phyloP scores from a whole-genome alignment of 2,113 vertebrate species.

The Perccottus glenii region DNA sequence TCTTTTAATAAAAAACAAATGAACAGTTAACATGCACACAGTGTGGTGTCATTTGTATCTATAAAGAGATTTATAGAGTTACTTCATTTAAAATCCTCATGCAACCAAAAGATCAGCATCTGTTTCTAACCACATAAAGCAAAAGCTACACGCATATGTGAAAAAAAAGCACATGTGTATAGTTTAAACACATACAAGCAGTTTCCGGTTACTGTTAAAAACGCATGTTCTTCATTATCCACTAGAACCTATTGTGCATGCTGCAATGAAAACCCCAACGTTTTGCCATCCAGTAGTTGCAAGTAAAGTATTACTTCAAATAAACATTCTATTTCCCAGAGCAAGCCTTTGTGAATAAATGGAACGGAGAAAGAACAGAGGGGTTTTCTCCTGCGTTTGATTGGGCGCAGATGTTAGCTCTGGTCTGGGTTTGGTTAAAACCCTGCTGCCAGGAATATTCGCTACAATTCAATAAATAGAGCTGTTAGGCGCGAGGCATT shows the following conservation, averaged over 20 bases:
- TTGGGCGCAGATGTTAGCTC: slow-evolving; percentile 80
- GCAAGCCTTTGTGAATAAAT: slow-evolving; percentile 74
- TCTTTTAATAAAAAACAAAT: neutral
- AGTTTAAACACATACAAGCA: slow-evolving; percentile 25
- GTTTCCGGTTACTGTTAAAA: slow-evolving; percentile 25
- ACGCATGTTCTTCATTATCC: slow-evolving; percentile 30
- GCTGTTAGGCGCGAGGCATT: slow-evolving; percentile 75
- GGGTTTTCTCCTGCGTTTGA: slow-evolving; percentile 71
- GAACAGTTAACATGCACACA: neutral
- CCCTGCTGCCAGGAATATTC: slow-evolving; percentile 79
- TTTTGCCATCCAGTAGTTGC: slow-evolving; percentile 75
- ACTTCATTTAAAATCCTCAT: neutral
- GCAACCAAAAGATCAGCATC: neutral
- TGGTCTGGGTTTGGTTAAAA: slow-evolving; percentile 79
- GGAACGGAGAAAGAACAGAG: slow-evolving; percentile 70
- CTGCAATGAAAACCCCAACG: slow-evolving; percentile 57
- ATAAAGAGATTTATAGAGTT: neutral
- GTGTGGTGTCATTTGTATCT: neutral
- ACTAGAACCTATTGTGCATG: slow-evolving; percentile 33
- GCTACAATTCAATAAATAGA: slow-evolving; percentile 81
- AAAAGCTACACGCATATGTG: neutral
- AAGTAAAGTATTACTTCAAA: slow-evolving; percentile 79
- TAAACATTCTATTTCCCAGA: slow-evolving; percentile 77
- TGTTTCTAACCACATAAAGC: slow-evolving; percentile 9
- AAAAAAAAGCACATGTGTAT: neutral